Base-by-base conservation (phyloP, 1,140 invertebrate genomes). In the Acarapis woodi region DNA sequence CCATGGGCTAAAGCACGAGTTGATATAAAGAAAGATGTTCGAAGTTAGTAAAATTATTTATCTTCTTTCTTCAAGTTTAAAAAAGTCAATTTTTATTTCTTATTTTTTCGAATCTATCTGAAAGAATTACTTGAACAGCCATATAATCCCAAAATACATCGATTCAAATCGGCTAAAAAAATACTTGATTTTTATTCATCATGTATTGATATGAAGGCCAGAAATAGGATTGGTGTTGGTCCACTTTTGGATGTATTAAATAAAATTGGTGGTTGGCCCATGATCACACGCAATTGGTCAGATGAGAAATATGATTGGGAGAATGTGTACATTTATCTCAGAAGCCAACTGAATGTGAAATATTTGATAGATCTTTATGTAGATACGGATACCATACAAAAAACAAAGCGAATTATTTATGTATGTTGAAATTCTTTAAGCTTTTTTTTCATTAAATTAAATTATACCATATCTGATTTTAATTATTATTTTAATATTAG, bases 201-300 rank as follows among this genome's bases (percentile, higher is more conserved):
- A 16, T 42, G 40, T 22, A 37, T 32, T 9, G 25, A 42, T 29
- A 19, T 2, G 31, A 29, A 16, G 22, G 19, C 5, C 15, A 15
- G 32, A 37, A 9, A 33, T 21, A 22, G 12, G 2, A 16, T 31
- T 5, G 77, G 77, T 3, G 49, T 76, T 3, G 51, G 59, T 4
- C 73, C 76, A 0, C 56, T 83, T 2, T 48, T 65, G 4, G 58
- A 65, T 0, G 69, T 82, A 45, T 51, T 85, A 28, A 59, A 64
- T 18, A 56, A 63, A 18, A 56, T 88, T 4, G 82, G 80, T 12
- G 79, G 79, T 4, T 88, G 79, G 80, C 82, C 83, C 0, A 70
- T 83, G 6, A 55, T 87, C 1, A 67, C 73, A 44, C 72, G 69
- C 0, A 61, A 61, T 35, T 80, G 74, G 75, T 8, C n/a, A 5